These are phyloP conservation scores for Geococcyx californianus DNA, from an alignment of 2,113 vertebrate species.

Conservation along the genomic window DNA sequence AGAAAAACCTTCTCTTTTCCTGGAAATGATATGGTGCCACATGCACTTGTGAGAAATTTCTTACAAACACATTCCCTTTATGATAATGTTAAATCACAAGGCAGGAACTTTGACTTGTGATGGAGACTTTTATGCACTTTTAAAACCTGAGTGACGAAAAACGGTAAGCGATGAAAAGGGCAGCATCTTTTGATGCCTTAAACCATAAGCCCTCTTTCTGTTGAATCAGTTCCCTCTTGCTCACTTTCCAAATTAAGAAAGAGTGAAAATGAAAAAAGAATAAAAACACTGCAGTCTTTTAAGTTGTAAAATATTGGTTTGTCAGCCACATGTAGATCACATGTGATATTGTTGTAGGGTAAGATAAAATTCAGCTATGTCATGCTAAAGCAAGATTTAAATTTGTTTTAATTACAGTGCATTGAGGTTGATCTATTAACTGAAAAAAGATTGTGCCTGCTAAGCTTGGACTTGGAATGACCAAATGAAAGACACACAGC, in stretches of 20 bases:
- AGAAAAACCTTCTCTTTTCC: neutral
- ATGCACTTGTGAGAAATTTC: neutral
- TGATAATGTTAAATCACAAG: neutral
- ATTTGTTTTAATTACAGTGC: neutral
- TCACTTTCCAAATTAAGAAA: neutral
- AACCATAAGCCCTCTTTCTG: neutral
- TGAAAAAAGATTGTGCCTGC: neutral
- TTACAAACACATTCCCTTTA: neutral
- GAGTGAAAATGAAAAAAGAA: neutral
- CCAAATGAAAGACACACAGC: neutral
- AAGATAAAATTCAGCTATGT: neutral
- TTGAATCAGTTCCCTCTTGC: neutral
- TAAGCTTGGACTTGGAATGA: neutral
- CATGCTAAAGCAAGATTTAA: neutral
- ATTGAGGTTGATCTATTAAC: neutral
- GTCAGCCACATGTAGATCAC: neutral
- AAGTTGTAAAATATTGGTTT: neutral
- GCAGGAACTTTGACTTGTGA: neutral
- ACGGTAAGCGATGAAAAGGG: neutral
- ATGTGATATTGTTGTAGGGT: neutral
- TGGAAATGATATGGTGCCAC: neutral
- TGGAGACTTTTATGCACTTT: neutral
- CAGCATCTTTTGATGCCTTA: neutral
- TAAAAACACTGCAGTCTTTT: neutral
- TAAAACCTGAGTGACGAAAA: neutral